Evolutionary conservation across 2,797 vertebrate species (phyloP), one percentile per base, ranked within the genome.

Genomic region (Myotis pilosus): DNA sequence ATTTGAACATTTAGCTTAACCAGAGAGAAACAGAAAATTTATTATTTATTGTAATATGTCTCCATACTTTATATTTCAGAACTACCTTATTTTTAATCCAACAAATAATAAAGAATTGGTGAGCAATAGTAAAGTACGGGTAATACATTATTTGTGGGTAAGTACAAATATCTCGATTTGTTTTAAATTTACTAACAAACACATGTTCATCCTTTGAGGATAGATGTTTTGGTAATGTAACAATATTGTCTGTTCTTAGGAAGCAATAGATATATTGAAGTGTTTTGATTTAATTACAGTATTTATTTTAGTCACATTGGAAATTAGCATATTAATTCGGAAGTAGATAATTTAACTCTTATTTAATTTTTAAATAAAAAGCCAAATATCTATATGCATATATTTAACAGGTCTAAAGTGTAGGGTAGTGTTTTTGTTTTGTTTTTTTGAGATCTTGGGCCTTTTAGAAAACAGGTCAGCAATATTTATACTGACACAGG

Each of bases 131-230:
- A 96, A 97, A 95, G 99, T 81, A 8, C 98, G 98, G 49, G 97
- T 98, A 64, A 92, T 99, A 88, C 99, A 99, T 97, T 99, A 99
- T 94, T 96, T 89, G n/a, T 99, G 97, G 97, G 99, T 99, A 97
- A 99, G 99, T 98, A 68, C 62, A 51, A 68, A 33, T 3, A 1
- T 1, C 47, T 60, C 22, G 2, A 15, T 66, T 64, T 28, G 23
- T 78, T 44, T 81, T 82, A 82, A 68, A 66, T 84, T 12, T 30
- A 62, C 28, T 62, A 62, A 62, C 28, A 62, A 30, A 62, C 60
- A 62, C 60, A 30, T 30, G 60, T 62, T 30, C 60, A 30, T 30
- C 10, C 60, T 62, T 62, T 62, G 60, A 28, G 25, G 60, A 62
- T 28, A n/a, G n/a, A 66, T 55, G 5, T 90, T 75, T 82, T 78